Evolutionary conservation across 2,797 vertebrate species (phyloP), one percentile per base, ranked within the genome.

Genomic region (Neosilurus mollespiculum): DNA sequence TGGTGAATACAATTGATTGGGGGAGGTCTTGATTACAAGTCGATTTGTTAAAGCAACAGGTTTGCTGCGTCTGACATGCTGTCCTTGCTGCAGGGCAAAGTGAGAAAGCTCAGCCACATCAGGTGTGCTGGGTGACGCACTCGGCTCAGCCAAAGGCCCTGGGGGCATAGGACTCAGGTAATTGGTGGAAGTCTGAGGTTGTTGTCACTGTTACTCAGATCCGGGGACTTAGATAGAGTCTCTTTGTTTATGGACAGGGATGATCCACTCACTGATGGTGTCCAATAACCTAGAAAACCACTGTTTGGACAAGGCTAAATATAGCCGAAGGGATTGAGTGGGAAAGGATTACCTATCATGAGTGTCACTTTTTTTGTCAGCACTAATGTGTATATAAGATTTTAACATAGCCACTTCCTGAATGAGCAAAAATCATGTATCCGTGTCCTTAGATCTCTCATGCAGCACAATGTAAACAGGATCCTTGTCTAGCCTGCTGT

Each of bases 271-370:
- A 88, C 86, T 91, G 90, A 89, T 81, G 91, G 91, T 91, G 87
- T 91, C 91, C 91, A 91, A 87, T 91, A 88, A 90, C 90, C 87
- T 82, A 81, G 83, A 91, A 87, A 90, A 91, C 86, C 58, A 88
- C 78, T 91, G 91, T 90, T 91, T 90, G 85, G 88, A 91, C 91
- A 90, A 88, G 89, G 59, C 87, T 88, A 90, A 90, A 90, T 86
- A 87, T 88, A 86, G 91, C 87, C 84, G 10, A 86, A 85, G 88
- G 88, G 86, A 88, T 83, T 81, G 87, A 89, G 83, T 83, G 87
- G 83, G 87, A 87, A 85, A 84, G 86, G 88, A 87, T 86, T 87
- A 90, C 86, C 84, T 85, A 83, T 86, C 54, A 75, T 70, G 83
- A 87, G 84, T 85, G 85, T 89, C 87, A 88, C 82, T 86, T 87